Percentiles rank a stretch among this genome's conserved stretches.
Conservation (phyloP, 2,797 vertebrate species). For the Allobates femoralis region DNA sequence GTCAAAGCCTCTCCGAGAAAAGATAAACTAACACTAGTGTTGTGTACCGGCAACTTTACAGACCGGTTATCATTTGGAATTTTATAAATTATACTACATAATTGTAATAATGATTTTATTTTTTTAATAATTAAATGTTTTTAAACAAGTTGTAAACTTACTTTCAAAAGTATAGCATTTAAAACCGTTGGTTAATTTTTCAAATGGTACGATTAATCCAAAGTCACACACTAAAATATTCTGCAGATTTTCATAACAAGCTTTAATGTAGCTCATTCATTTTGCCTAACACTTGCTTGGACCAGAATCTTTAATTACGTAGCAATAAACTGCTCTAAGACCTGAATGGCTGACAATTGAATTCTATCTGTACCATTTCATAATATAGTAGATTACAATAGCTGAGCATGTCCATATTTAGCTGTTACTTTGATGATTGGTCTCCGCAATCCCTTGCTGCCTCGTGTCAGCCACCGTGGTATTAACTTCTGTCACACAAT, state of each 20-base stretch:
- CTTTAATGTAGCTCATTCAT: neutral
- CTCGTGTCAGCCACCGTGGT: conserved; percentile 26
- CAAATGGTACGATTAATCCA: neutral
- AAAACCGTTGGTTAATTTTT: neutral
- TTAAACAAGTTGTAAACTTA: neutral
- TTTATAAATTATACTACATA: neutral
- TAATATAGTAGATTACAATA: neutral
- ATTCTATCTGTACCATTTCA: neutral
- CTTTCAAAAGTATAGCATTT: neutral
- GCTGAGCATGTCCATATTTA: conserved; percentile 45
- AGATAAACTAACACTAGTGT: too few species aligned
- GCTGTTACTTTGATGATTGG: conserved; percentile 38
- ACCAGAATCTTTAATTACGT: neutral
- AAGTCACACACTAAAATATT: neutral
- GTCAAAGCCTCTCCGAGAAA: too few species aligned
- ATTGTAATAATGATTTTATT: neutral
- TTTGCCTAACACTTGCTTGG: neutral
- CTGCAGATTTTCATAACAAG: neutral
- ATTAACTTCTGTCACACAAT: conserved; percentile 51
- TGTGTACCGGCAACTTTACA: too few species aligned
- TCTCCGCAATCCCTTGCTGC: conserved; percentile 32
- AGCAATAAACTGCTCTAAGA: neutral
- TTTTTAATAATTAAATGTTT: neutral
- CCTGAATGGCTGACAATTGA: neutral
- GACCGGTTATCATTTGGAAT: too few species aligned